Conservation (phyloP, 2,888 invertebrate genomes). For the Athalia cordata region DNA sequence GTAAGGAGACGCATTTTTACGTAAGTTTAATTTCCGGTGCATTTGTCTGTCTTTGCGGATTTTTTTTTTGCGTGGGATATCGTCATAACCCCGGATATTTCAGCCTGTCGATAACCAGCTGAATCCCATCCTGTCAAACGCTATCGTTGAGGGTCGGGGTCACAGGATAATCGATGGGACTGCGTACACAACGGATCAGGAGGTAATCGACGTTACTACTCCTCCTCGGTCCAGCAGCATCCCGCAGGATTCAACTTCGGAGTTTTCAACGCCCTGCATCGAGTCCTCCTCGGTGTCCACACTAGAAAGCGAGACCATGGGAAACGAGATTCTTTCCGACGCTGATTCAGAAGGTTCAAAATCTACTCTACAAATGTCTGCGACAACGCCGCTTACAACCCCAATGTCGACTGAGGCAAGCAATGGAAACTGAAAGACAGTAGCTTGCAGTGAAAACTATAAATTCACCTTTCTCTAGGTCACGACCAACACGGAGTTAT, state of each 20-base stretch:
- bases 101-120: slow-evolving; percentile 46
- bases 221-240: not conserved
- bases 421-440: not conserved
- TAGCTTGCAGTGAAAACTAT: slow-evolving; percentile 12
- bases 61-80: not conserved
- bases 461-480: slow-evolving; percentile 25
- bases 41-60: not conserved
- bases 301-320: slow-evolving; percentile 65
- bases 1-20: slow-evolving; percentile 73
- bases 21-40: slow-evolving; percentile 57
- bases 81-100: slow-evolving; percentile 11
- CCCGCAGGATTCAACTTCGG: not conserved
- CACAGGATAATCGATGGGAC: slow-evolving; percentile 62
- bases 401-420: slow-evolving; percentile 42
- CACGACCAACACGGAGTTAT: slow-evolving; percentile 8
- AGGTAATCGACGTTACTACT: slow-evolving; percentile 46
- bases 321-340: slow-evolving; percentile 68
- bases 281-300: slow-evolving; percentile 52
- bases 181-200: slow-evolving; percentile 53
- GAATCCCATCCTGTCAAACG: slow-evolving; percentile 57
- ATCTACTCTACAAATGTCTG: not conserved
- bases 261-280: slow-evolving; percentile 44
- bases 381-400: slow-evolving; percentile 30
- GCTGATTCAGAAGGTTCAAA: slow-evolving; percentile 43
- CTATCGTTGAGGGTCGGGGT: slow-evolving; percentile 66